Base-by-base conservation (phyloP, 2,797 vertebrate species). In the Diplodus puntazzo region DNA sequence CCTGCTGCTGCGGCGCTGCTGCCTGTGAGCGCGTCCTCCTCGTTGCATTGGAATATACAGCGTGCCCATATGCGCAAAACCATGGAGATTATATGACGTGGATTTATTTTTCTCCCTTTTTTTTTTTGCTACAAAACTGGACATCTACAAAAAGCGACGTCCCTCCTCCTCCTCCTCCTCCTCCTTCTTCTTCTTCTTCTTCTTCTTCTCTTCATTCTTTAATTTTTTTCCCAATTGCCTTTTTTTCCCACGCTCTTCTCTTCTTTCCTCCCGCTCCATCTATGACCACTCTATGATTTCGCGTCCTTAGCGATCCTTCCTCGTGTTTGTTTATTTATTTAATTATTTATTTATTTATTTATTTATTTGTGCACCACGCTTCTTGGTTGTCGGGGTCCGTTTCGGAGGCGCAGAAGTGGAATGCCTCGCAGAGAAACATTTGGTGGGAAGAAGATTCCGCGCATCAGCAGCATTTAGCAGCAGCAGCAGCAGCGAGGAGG, bases 31-130 rank as follows among this genome's bases (percentile, higher is more conserved):
- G 90, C 87, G 75, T 92, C 87, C 80, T 83, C 34, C 87, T 82
- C 84, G n/a, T 66, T 79, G 81, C 84, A 90, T 79, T 95, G 95
- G 95, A 94, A 95, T 93, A 95, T 92, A 94, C 90, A 87, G 87
- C 84, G 80, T 76, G 79, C 70, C 81, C 70, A 84, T 80, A 89
- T 85, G 87, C 89, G 82, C 81, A 82, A 92, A 90, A 91, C 87
- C 89, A 92, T 95, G 95, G 94, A 94, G 88, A 94, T 91, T 90
- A 92, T 94, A 85, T 93, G 92, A 93, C 91, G 90, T 92, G 95
- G 95, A 96, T 95, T 91, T 94, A 94, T 85, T 80, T n/a, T 53
- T 54, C 13, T 12, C 20, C 34, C 8, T 34, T 34, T 34, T 34
- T 34, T 34, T 23, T 54, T 77, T 89, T 81, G 90, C 69, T 89